Percentiles rank a stretch among this genome's conserved stretches.
phyloP scores from a whole-genome alignment of 2,888 invertebrate species.

The Orchesellides sinensis region DNA sequence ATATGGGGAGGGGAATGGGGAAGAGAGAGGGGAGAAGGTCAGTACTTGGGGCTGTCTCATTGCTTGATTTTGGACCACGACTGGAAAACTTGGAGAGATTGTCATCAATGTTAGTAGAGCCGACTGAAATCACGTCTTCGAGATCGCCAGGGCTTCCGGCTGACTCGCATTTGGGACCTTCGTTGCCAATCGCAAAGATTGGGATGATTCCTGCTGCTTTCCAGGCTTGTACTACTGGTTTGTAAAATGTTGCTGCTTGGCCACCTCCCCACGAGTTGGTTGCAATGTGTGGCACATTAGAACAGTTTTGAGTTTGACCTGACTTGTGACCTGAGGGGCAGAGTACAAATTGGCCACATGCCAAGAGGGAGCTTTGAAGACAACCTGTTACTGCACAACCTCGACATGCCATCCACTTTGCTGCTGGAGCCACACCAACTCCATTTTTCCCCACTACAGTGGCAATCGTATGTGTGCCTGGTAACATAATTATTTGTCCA shows the following conservation, averaged over 20 bases:
- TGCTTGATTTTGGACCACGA: conserved; percentile 18
- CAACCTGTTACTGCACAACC: neutral
- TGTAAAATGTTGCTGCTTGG: conserved; percentile 28
- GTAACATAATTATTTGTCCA: too few relatives aligned
- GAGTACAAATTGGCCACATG: conserved; percentile 8
- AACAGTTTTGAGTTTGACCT: conserved; percentile 9
- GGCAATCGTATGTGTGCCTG: conserved; percentile 34
- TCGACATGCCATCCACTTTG: conserved; percentile 30
- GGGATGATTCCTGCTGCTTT: conserved; percentile 45
- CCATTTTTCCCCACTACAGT: conserved; percentile 33
- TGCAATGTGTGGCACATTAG: conserved; percentile 51
- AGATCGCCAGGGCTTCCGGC: conserved; percentile 48
- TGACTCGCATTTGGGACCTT: conserved; percentile 44
- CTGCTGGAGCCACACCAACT: conserved; percentile 36
- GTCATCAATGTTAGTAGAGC: conserved; percentile 45
- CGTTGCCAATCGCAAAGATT: conserved; percentile 60
- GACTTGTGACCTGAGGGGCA: neutral
- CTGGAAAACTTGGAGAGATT: conserved; percentile 35
- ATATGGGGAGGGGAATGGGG: neutral
- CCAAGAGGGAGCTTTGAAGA: neutral
- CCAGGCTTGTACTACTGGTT: conserved; percentile 39
- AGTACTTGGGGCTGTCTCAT: neutral
- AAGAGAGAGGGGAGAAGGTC: neutral
- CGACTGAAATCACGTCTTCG: conserved; percentile 41
- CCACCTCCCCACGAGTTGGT: conserved; percentile 66